These are phyloP conservation scores for Antedon mediterranea DNA, from an alignment of 53 echinoderm and acorn worm species.

Conservation along the genomic window DNA sequence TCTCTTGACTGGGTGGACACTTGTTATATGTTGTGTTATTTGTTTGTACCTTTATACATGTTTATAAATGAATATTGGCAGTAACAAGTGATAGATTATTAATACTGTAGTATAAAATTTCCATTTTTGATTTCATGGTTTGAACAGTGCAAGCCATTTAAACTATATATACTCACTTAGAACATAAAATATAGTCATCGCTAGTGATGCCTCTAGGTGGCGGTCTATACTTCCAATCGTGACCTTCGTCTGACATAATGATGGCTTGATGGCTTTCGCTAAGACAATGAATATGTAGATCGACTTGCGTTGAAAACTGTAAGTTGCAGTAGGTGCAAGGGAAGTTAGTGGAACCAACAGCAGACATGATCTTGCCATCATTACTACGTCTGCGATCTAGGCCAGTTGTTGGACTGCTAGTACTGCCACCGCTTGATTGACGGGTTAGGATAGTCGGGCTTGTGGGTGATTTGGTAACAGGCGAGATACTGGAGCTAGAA, in stretches of 20 bases:
- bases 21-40: no score
- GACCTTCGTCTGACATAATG: slow-evolving; percentile 91
- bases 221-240: slow-evolving; percentile 87
- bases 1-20: no score
- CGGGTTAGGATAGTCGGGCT: neutral
- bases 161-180: slow-evolving; percentile 54
- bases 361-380: neutral
- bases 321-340: slow-evolving; percentile 80
- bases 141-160: no score
- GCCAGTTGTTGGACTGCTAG: neutral
- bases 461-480: neutral
- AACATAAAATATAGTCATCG: slow-evolving; percentile 84
- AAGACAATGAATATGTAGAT: slow-evolving; percentile 85
- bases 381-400: neutral
- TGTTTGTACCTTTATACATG: no score
- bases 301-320: slow-evolving; percentile 81
- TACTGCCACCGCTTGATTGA: neutral
- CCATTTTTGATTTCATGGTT: no score
- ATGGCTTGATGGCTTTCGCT: slow-evolving; percentile 83
- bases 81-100: no score
- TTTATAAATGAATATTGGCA: no score
- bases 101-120: no score
- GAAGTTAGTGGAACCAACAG: neutral
- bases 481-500: neutral
- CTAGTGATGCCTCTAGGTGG: slow-evolving; percentile 86